Evolutionary conservation across 2,797 vertebrate species (phyloP).

Genomic region (Phaenicophaeus curvirostris): DNA sequence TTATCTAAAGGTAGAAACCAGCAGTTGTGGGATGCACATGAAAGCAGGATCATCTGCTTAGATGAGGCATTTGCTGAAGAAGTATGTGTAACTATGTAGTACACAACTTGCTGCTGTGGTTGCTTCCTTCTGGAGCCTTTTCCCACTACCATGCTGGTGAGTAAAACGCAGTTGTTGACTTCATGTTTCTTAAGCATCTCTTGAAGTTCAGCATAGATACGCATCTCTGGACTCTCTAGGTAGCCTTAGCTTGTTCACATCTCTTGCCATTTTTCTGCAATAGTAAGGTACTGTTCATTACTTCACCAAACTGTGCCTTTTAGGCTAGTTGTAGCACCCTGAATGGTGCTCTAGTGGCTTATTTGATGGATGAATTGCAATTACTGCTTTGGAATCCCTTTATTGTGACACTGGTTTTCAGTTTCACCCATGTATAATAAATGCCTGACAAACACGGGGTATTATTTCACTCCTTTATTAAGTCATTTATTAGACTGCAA

Average conservation of each 20-base stretch:
- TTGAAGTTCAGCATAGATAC: neutral
- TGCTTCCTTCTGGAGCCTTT: neutral
- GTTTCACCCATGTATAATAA: neutral
- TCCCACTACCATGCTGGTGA: fast-evolving
- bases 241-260: neutral
- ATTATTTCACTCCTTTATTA: conserved; percentile 21
- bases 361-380: neutral
- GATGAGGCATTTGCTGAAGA: neutral
- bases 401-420: neutral
- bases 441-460: neutral
- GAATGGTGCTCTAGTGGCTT: neutral
- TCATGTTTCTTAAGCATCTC: neutral
- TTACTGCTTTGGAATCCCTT: conserved; percentile 1
- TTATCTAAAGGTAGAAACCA: neutral
- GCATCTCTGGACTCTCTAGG: neutral
- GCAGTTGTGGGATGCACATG: fast-evolving
- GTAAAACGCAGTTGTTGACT: neutral
- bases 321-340: neutral
- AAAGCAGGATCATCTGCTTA: fast-evolving
- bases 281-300: neutral
- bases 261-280: neutral
- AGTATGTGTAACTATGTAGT: fast-evolving
- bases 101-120: fast-evolving
- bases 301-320: neutral
- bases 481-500: neutral